Evolutionary conservation across 2,113 vertebrate genomes (phyloP).

Genomic region (Nyctereutes procyonoides): DNA sequence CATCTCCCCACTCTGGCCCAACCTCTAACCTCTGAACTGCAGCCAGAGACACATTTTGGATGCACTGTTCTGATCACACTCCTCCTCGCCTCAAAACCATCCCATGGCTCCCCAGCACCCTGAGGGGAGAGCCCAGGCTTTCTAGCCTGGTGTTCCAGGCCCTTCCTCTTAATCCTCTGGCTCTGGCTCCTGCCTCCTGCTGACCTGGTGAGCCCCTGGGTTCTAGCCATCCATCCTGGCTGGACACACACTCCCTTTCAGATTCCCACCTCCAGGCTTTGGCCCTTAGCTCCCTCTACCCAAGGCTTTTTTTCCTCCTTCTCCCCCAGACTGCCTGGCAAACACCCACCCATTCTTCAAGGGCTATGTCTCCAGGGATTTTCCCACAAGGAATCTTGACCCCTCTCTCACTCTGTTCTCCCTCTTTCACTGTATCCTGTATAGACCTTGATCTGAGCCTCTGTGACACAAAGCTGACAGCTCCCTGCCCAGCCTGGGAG

Average conservation of each 20-base stretch:
- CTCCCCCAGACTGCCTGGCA: background rate
- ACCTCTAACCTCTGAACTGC: background rate
- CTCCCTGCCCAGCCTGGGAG: background rate
- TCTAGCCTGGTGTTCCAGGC: background rate
- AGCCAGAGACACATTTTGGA: background rate
- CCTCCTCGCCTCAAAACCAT: background rate
- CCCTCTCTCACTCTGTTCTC: background rate
- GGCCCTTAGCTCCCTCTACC: background rate
- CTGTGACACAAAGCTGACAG: background rate
- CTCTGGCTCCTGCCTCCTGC: background rate
- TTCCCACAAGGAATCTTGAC: background rate
- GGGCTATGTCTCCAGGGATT: background rate
- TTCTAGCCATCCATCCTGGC: background rate
- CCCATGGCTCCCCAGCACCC: background rate
- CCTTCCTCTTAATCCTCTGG: background rate
- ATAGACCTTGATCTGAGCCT: background rate
- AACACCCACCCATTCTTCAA: background rate
- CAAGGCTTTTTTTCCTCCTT: background rate
- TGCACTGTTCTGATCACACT: background rate
- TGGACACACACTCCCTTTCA: background rate
- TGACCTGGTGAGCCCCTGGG: rapidly evolving
- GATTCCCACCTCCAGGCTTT: background rate
- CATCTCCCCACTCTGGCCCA: background rate
- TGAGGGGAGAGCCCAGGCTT: background rate
- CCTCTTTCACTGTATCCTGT: too few species aligned